These are phyloP conservation scores for Caenorhabditis latens DNA, from an alignment of 1,140 invertebrate species.

Conservation along the genomic window DNA sequence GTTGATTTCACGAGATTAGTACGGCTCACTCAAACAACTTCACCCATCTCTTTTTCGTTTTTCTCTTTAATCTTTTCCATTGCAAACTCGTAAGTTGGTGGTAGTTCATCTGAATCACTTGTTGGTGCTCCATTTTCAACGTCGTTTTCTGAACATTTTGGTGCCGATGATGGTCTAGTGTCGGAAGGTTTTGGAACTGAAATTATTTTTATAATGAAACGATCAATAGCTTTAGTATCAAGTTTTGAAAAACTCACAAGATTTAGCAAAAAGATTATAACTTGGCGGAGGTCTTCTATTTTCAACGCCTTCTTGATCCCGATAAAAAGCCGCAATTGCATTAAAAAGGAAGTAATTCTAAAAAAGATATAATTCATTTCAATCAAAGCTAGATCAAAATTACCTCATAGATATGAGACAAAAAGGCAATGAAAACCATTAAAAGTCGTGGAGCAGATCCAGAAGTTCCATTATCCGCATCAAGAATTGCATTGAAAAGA, in stretches of 20 bases:
- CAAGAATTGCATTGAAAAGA: conserved; percentile 24
- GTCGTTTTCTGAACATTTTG: conserved; percentile 6
- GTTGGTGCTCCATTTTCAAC: conserved; percentile 17
- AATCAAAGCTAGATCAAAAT: background rate
- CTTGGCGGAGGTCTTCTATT: conserved; percentile 31
- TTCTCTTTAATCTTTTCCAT: conserved; percentile 14
- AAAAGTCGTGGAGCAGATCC: conserved; percentile 9
- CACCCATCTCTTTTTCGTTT: background rate
- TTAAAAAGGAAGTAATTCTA: conserved; percentile 37
- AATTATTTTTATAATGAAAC: background rate
- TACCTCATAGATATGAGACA: conserved; percentile 31
- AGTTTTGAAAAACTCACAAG: background rate
- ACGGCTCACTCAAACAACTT: too few species aligned
- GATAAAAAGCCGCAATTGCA: conserved; percentile 26
- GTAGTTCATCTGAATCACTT: background rate
- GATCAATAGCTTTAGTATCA: background rate
- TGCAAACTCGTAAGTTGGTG: conserved; percentile 9
- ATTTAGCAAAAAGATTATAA: conserved; percentile 36
- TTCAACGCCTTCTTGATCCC: conserved; percentile 6
- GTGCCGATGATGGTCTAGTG: background rate
- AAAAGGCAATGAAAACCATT: background rate
- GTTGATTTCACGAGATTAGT: background rate
- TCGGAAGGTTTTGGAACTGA: conserved; percentile 8
- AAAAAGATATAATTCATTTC: background rate
- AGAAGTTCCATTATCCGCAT: conserved; percentile 22